Conservation (phyloP, 2,888 invertebrate genomes). For the Tenthredo distinguenda region DNA sequence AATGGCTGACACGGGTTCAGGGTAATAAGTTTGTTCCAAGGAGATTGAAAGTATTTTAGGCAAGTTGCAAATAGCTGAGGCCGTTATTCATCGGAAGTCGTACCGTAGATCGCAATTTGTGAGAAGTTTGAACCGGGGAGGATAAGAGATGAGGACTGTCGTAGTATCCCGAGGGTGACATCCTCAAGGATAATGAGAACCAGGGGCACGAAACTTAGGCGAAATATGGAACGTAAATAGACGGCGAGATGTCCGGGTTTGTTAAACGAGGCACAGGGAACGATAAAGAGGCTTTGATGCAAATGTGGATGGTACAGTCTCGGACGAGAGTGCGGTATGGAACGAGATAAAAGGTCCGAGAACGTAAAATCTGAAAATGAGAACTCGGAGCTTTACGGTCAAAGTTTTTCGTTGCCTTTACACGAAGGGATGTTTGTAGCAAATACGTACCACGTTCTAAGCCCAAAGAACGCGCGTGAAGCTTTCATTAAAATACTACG, state of each 20-base stretch:
- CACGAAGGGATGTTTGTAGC: slow-evolving; percentile 9
- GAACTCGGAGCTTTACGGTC: slow-evolving; percentile 39
- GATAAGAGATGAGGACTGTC: slow-evolving; percentile 23
- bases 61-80: background rate
- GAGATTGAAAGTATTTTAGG: background rate
- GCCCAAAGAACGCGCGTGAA: slow-evolving; percentile 20
- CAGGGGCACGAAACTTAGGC: slow-evolving; percentile 35
- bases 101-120: slow-evolving; percentile 37
- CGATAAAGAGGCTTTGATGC: slow-evolving; percentile 48
- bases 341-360: slow-evolving; percentile 43
- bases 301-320: slow-evolving; percentile 49
- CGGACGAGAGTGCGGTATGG: slow-evolving; percentile 37
- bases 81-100: slow-evolving; percentile 21
- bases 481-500: slow-evolving; percentile 43
- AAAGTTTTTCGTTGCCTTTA: slow-evolving; percentile 41
- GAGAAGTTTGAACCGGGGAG: slow-evolving; percentile 1
- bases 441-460: slow-evolving; percentile 29
- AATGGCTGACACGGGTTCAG: background rate
- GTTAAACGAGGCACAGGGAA: slow-evolving; percentile 43
- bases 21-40: background rate
- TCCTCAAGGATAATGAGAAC: slow-evolving; percentile 37
- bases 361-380: slow-evolving; percentile 45
- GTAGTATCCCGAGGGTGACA: slow-evolving; percentile 38
- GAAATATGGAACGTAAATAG: slow-evolving; percentile 40
- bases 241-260: slow-evolving; percentile 38